phyloP scores from a whole-genome alignment of 1,140 invertebrate genomes.

The Pachypeltis micranthus region DNA sequence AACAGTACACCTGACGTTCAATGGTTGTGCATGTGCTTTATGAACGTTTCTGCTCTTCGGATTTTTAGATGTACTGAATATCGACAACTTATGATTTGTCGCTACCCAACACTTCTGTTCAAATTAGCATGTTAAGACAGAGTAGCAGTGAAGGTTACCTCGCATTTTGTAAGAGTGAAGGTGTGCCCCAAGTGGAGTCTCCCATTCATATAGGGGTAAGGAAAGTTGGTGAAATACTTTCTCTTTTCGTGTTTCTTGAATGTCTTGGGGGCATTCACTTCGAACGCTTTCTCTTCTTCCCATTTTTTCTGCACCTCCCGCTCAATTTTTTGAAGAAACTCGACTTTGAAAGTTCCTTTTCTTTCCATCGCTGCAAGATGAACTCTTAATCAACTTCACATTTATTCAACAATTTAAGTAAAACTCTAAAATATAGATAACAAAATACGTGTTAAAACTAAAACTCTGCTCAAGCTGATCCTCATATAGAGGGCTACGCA shows the following conservation, averaged over 20 bases:
- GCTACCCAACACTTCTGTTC: too few species aligned
- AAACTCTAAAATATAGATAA: neutral
- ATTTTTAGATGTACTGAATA: too few species aligned
- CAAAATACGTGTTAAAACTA: too few species aligned
- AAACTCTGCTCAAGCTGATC: too few species aligned
- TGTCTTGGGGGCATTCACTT: conserved; percentile 58
- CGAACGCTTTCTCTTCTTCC: conserved; percentile 64
- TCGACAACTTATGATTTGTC: too few species aligned
- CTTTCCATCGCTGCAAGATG: conserved; percentile 42
- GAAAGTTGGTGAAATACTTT: conserved; percentile 92
- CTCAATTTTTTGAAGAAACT: conserved; percentile 80
- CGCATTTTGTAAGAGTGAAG: conserved; percentile 94
- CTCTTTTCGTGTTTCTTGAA: conserved; percentile 46
- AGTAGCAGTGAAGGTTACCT: conserved; percentile 47
- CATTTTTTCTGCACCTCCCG: conserved; percentile 70
- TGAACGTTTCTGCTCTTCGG: too few species aligned
- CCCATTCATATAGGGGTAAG: conserved; percentile 99
- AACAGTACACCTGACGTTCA: too few species aligned
- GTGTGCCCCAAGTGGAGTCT: conserved; percentile 93
- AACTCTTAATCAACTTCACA: neutral
- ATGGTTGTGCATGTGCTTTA: too few species aligned
- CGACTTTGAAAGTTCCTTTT: conserved; percentile 87
- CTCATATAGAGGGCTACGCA: too few species aligned
- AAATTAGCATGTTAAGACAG: too few species aligned
- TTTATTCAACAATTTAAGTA: neutral